Conservation (phyloP, 2,113 vertebrate species). For the Heterotis niloticus region DNA sequence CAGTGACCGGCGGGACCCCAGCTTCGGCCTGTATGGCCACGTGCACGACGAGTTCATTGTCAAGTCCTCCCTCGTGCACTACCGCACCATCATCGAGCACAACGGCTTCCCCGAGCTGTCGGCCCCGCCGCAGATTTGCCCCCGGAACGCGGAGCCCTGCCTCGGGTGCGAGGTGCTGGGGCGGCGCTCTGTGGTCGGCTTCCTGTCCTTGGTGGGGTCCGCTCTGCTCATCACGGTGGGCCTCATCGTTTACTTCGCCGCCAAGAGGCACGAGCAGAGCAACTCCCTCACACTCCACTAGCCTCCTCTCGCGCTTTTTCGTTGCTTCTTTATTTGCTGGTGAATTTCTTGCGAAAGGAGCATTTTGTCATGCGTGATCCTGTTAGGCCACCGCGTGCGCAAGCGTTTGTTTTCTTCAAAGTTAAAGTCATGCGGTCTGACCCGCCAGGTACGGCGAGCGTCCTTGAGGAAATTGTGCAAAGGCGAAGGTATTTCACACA, state of each 20-base stretch:
- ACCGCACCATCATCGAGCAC: constrained; percentile 78
- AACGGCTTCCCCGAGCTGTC: constrained; percentile 75
- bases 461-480: too few relatives aligned
- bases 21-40: constrained; percentile 80
- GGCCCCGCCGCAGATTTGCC: constrained; percentile 58
- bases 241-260: constrained; percentile 77
- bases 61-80: constrained; percentile 81
- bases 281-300: constrained; percentile 23
- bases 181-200: constrained; percentile 76
- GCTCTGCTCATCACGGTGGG: constrained; percentile 74
- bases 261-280: constrained; percentile 70
- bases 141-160: constrained; percentile 54
- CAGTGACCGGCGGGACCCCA: constrained; percentile 79
- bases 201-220: constrained; percentile 74
- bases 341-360: background rate
- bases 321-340: too few relatives aligned
- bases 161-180: constrained; percentile 60
- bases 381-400: too few relatives aligned
- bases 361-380: too few relatives aligned
- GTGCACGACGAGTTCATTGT: constrained; percentile 71
- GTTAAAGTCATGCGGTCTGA: too few relatives aligned
- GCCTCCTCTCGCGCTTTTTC: background rate
- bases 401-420: too few relatives aligned
- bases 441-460: too few relatives aligned
- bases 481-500: too few relatives aligned